phyloP scores from a whole-genome alignment of 2,888 invertebrate species.

The Liopterus haemorrhoidalis region DNA sequence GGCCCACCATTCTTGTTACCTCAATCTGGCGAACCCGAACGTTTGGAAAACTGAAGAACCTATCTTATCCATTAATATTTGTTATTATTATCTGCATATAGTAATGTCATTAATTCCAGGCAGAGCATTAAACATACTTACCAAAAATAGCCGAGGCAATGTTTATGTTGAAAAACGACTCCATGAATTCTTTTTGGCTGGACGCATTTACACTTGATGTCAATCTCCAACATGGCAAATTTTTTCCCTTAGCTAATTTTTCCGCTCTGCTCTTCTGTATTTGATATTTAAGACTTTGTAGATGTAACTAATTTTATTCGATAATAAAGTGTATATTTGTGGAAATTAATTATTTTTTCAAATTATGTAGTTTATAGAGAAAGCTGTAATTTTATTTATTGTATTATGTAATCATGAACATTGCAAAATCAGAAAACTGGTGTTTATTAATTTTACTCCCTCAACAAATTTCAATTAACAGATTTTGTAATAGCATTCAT shows the following conservation, averaged over 20 bases:
- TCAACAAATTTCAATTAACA: no score
- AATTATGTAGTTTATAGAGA: no score
- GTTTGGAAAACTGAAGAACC: slow-evolving; percentile 29
- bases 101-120: background rate
- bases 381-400: no score
- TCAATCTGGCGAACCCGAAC: slow-evolving; percentile 30
- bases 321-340: slow-evolving; percentile 7
- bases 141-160: slow-evolving; percentile 1
- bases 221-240: background rate
- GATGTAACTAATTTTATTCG: slow-evolving; percentile 1
- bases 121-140: background rate
- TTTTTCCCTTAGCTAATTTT: background rate
- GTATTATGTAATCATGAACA: no score
- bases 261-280: background rate
- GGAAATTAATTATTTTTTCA: no score
- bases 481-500: no score
- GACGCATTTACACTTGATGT: background rate
- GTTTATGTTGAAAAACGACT: background rate
- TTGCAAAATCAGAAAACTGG: no score
- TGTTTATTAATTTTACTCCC: no score
- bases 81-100: background rate
- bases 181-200: background rate
- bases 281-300: slow-evolving; percentile 1
- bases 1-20: slow-evolving; percentile 30
- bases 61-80: background rate